Percentiles rank a stretch among this genome's conserved stretches.
phyloP scores from a whole-genome alignment of 2,888 invertebrate species.

The Gonocerus acuteangulatus region DNA sequence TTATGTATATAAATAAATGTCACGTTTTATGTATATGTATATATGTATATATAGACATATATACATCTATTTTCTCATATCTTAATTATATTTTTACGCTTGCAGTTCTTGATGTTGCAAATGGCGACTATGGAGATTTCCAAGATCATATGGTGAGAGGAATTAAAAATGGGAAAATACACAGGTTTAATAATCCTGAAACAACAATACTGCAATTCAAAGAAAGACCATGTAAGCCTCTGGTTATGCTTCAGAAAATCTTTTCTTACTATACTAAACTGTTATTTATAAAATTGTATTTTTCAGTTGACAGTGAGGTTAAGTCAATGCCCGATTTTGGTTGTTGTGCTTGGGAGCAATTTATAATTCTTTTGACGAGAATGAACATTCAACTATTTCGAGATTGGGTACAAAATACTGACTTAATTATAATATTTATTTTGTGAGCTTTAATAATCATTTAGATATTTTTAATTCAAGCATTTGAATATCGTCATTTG shows the following conservation, averaged over 20 bases:
- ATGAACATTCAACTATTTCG: slow-evolving; percentile 69
- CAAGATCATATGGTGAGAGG: slow-evolving; percentile 60
- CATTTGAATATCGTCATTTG: too few species aligned
- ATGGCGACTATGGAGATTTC: slow-evolving; percentile 66
- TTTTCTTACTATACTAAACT: not conserved
- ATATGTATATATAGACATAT: not conserved
- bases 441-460: not conserved
- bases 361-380: slow-evolving; percentile 55
- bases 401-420: slow-evolving; percentile 55
- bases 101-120: slow-evolving; percentile 71
- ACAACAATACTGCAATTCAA: not conserved
- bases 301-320: slow-evolving; percentile 38
- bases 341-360: slow-evolving; percentile 56
- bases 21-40: not conserved
- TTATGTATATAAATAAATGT: too few species aligned
- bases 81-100: slow-evolving; percentile 27
- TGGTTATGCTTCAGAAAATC: not conserved
- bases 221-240: not conserved
- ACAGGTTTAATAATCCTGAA: slow-evolving; percentile 46
- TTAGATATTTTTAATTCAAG: not conserved
- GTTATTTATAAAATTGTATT: not conserved
- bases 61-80: not conserved
- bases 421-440: not conserved
- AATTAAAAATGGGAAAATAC: slow-evolving; percentile 58
- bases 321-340: slow-evolving; percentile 49